Evolutionary conservation across 2,888 invertebrate genomes (phyloP).

Genomic region (Acanthosepion pharaonis): DNA sequence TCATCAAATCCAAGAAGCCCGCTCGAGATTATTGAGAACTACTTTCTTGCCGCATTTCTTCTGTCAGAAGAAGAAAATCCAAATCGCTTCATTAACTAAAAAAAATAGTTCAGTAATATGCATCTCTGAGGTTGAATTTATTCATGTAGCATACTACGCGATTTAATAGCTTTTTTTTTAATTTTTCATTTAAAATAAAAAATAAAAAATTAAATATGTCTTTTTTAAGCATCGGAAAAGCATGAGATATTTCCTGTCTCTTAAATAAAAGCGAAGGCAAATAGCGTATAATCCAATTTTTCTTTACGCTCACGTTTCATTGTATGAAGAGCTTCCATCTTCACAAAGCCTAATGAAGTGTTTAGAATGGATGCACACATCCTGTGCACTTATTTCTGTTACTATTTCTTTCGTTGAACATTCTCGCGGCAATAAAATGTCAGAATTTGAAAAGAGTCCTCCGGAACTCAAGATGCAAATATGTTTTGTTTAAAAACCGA

Average conservation of each 20-base stretch:
- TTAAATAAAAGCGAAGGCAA: not conserved
- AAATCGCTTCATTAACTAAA: not conserved
- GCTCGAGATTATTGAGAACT: no score
- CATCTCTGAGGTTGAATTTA: not conserved
- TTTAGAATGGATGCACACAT: not conserved
- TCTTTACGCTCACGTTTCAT: not conserved
- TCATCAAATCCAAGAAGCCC: not conserved
- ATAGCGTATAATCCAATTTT: not conserved
- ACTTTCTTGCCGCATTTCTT: no score
- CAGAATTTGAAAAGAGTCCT: not conserved
- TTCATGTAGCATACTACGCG: not conserved
- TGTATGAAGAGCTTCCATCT: not conserved
- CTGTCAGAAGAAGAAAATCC: not conserved
- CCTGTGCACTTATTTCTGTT: not conserved
- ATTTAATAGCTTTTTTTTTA: not conserved
- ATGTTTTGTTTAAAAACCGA: no score
- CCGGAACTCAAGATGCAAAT: no score
- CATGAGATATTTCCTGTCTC: not conserved
- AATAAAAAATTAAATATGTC: not conserved
- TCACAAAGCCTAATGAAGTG: not conserved
- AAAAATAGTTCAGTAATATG: not conserved
- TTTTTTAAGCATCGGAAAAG: not conserved
- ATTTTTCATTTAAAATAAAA: not conserved
- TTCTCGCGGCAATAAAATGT: not conserved
- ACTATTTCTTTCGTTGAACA: not conserved